A percentile compares a stretch with the other conserved stretches of the same genome.
Conservation (phyloP, 1,140 invertebrate genomes). For the Sycobia sp. region DNA sequence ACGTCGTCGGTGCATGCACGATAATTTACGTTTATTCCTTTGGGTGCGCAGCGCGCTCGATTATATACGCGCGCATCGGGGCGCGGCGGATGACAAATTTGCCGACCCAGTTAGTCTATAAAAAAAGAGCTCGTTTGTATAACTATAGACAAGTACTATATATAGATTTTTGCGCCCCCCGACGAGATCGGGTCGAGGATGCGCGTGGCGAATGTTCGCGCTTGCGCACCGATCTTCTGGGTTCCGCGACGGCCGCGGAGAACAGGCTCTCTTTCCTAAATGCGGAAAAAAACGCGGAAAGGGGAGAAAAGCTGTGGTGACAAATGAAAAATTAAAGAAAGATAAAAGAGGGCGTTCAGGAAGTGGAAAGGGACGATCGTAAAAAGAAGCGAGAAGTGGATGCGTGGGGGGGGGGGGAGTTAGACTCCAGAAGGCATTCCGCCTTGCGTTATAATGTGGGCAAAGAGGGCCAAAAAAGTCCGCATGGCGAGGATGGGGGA, state of each 20-base stretch:
- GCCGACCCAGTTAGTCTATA: constrained; percentile 1
- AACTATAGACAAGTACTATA: too few species aligned
- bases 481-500: neutral
- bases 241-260: too few species aligned
- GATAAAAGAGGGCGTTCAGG: neutral
- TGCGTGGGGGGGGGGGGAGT: constrained; percentile 17
- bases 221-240: too few species aligned
- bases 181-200: neutral
- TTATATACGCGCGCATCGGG: neutral
- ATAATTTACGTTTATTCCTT: constrained; percentile 15
- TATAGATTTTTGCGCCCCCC: too few species aligned
- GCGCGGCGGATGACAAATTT: neutral
- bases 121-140: neutral
- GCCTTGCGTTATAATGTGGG: too few species aligned
- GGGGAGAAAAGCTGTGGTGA: too few species aligned
- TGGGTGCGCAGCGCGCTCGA: neutral
- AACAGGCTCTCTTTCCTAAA: too few species aligned
- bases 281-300: too few species aligned
- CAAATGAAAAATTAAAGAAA: constrained; percentile 13
- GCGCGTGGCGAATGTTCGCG: neutral
- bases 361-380: constrained; percentile 3
- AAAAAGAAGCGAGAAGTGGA: constrained; percentile 17
- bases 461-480: neutral
- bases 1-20: too few species aligned
- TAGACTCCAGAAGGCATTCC: too few species aligned